Evolutionary conservation across 2,888 invertebrate genomes (phyloP).

Genomic region (Hypolimnas misippus): DNA sequence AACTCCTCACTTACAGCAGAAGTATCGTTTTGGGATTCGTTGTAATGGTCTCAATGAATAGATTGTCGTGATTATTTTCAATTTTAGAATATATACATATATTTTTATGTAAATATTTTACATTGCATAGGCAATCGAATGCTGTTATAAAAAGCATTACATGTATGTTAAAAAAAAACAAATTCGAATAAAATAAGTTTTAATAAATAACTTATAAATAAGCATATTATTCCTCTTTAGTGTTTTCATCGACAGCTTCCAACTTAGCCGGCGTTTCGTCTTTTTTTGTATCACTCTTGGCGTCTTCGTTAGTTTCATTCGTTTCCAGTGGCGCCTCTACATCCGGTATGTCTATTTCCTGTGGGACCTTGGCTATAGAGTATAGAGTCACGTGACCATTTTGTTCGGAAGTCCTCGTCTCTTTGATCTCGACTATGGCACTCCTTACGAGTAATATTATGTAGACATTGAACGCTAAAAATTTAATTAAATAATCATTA

Average conservation of each 20-base stretch:
- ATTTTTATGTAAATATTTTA: no score
- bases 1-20: no score
- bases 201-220: slow-evolving; percentile 21
- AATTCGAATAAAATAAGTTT: neutral
- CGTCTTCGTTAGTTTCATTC: slow-evolving; percentile 1
- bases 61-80: no score
- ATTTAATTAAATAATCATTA: slow-evolving; percentile 25
- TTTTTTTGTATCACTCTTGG: neutral
- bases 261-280: slow-evolving; percentile 42
- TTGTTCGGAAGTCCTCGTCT: slow-evolving; percentile 46
- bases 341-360: slow-evolving; percentile 34
- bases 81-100: no score
- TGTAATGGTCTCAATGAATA: no score
- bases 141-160: no score
- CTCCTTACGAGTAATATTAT: slow-evolving; percentile 62
- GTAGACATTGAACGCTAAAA: slow-evolving; percentile 65
- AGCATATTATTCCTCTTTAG: slow-evolving; percentile 41
- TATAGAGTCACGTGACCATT: slow-evolving; percentile 42
- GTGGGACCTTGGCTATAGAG: slow-evolving; percentile 33
- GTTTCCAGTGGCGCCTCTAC: slow-evolving; percentile 43
- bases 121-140: no score
- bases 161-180: neutral
- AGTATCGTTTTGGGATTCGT: no score
- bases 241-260: slow-evolving; percentile 50
- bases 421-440: slow-evolving; percentile 61